These are phyloP conservation scores for Philaethria dido DNA, from an alignment of 2,888 invertebrate genomes.

Conservation along the genomic window DNA sequence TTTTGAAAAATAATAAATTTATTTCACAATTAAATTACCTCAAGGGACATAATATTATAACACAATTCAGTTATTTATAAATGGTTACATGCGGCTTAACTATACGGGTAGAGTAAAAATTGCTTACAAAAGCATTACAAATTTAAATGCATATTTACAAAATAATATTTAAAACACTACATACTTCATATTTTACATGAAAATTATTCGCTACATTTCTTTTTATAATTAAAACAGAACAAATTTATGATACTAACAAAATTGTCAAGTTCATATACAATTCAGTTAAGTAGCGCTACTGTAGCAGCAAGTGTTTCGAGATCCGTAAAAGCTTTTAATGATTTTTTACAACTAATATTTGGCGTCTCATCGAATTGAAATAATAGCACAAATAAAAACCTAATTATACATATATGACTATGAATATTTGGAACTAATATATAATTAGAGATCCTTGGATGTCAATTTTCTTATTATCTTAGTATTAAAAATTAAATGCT, in stretches of 20 bases:
- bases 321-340: constrained; percentile 24
- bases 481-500: constrained; percentile 54
- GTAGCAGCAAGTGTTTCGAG: not conserved
- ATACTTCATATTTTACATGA: constrained; percentile 57
- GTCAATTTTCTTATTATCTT: constrained; percentile 52
- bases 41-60: constrained; percentile 60
- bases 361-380: constrained; percentile 69
- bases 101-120: constrained; percentile 54
- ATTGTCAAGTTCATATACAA: constrained; percentile 47
- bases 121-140: constrained; percentile 72
- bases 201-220: constrained; percentile 53
- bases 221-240: constrained; percentile 58
- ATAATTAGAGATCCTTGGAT: constrained; percentile 75
- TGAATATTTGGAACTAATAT: constrained; percentile 79
- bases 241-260: constrained; percentile 59
- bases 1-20: constrained; percentile 72
- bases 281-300: constrained; percentile 26
- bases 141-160: constrained; percentile 81
- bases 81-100: constrained; percentile 72
- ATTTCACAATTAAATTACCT: constrained; percentile 68
- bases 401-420: constrained; percentile 69
- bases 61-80: constrained; percentile 72
- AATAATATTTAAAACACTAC: constrained; percentile 50
- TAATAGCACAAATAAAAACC: constrained; percentile 45
- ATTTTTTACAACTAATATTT: constrained; percentile 71